A percentile compares a stretch with the other conserved stretches of the same genome.
Evolutionary conservation across 1,140 invertebrate species (phyloP).

Genomic region (Drosophila elegans): DNA sequence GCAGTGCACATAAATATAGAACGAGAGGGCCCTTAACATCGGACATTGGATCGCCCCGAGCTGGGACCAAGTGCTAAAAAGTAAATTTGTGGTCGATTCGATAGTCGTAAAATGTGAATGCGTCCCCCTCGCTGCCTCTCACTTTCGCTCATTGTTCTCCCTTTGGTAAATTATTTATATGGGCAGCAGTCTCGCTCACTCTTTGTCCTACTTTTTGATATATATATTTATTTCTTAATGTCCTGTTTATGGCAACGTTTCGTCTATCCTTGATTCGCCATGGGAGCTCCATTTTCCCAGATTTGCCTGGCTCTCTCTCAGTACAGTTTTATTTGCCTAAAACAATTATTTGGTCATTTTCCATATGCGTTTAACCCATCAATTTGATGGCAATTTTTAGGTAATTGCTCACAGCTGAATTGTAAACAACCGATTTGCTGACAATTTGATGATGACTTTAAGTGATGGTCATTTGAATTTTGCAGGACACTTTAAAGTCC

Average conservation of each 20-base stretch:
- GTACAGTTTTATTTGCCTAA: constrained; percentile 55
- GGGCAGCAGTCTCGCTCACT: constrained; percentile 20
- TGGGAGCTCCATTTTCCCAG: constrained; percentile 44
- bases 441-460: constrained; percentile 13
- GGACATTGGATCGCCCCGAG: constrained; percentile 63
- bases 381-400: constrained; percentile 49
- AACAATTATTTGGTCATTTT: constrained; percentile 77
- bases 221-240: constrained; percentile 77
- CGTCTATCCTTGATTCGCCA: constrained; percentile 35
- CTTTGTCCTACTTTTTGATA: constrained; percentile 58
- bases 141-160: constrained; percentile 22
- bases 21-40: constrained; percentile 26
- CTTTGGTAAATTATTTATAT: constrained; percentile 60
- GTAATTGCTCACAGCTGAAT: constrained; percentile 66
- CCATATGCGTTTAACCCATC: constrained; percentile 48
- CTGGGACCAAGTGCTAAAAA: constrained; percentile 81
- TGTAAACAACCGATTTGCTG: constrained; percentile 57
- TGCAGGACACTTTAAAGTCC: constrained; percentile 13
- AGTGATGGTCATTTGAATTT: constrained; percentile 30
- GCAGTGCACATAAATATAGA: constrained; percentile 16
- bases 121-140: background rate
- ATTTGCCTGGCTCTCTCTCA: constrained; percentile 27
- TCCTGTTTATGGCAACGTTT: constrained; percentile 70
- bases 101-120: constrained; percentile 76
- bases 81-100: constrained; percentile 83